Evolutionary conservation across 2,797 vertebrate genomes (phyloP).

Genomic region (Miichthys miiuy): DNA sequence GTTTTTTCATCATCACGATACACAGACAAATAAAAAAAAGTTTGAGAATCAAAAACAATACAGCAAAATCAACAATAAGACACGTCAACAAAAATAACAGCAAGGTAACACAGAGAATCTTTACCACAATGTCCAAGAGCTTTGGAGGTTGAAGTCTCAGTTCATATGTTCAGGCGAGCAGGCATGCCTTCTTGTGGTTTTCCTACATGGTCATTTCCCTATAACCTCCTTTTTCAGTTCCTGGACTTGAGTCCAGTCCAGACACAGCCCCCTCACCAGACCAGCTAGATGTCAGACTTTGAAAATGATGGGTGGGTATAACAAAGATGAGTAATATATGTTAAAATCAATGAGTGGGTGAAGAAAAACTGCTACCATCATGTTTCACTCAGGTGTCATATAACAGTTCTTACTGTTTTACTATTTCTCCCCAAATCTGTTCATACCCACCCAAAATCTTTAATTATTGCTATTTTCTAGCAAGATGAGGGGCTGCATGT

Average conservation of each 20-base stretch:
- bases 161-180: constrained; percentile 50
- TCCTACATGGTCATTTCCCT: constrained; percentile 51
- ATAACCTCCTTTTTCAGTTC: constrained; percentile 39
- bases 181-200: constrained; percentile 56
- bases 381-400: constrained; percentile 29
- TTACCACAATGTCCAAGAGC: constrained; percentile 66
- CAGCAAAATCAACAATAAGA: constrained; percentile 33
- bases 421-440: constrained; percentile 27
- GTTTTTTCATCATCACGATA: constrained; percentile 42
- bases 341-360: neutral
- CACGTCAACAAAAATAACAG: constrained; percentile 49
- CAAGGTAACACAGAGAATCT: constrained; percentile 50
- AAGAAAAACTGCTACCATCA: constrained; percentile 7
- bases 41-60: constrained; percentile 25
- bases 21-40: constrained; percentile 34
- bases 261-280: constrained; percentile 29
- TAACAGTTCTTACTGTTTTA: constrained; percentile 21
- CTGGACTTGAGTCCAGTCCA: constrained; percentile 39
- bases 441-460: constrained; percentile 53
- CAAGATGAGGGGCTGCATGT: constrained; percentile 34
- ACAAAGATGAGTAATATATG: constrained; percentile 24
- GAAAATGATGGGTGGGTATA: constrained; percentile 42
- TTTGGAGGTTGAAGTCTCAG: constrained; percentile 57
- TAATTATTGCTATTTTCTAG: constrained; percentile 45
- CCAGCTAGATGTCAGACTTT: constrained; percentile 47